Evolutionary conservation across 2,888 invertebrate species (phyloP), one percentile per base, ranked within the genome.

Genomic region (Merodon equestris): DNA sequence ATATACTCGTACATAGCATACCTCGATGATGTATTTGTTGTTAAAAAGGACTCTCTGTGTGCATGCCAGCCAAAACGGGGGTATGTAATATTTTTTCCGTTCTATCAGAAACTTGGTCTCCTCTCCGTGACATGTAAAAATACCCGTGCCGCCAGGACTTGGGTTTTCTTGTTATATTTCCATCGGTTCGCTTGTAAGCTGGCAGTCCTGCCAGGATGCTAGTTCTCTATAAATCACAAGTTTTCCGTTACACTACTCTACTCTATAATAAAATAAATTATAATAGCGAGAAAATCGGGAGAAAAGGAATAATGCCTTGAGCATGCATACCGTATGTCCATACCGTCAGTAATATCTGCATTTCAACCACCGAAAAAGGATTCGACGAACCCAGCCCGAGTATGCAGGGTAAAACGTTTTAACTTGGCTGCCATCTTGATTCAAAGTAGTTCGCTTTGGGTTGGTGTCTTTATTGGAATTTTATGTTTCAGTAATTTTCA

Each of bases 401-500:
- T 27, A 27, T 27, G 27, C 27, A 27, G 56, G 47, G 15, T 47
- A 48, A 67, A 57, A 67, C 27, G 27, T 27, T 27, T 27, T 27
- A 27, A 7, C 3, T 27, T 27, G 27, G 27, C 7, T 27, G 27
- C 27, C 27, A 27, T 27, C 27, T 27, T 7, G 27, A 27, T 27
- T 27, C 27, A 27, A 70, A 44, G 36, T 27, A 47, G 61, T 54
- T 40, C 68, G 57, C 58, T 73, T 68, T 42, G 36, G 27, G 42
- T 73, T 74, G 73, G 66, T 66, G 40, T 73, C 67, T 73, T 73
- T 67, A 77, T 77, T 79, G 73, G 58, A 68, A 74, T 74, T 73
- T 79, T 58, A 79, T 79, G 73, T 79, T 79, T 74, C 67, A 79
- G 63, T 79, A 73, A 73, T 73, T 79, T 79, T 58, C 53, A 58